Evolutionary conservation across 2,888 invertebrate genomes (phyloP).

Genomic region (Emmelina monodactyla): DNA sequence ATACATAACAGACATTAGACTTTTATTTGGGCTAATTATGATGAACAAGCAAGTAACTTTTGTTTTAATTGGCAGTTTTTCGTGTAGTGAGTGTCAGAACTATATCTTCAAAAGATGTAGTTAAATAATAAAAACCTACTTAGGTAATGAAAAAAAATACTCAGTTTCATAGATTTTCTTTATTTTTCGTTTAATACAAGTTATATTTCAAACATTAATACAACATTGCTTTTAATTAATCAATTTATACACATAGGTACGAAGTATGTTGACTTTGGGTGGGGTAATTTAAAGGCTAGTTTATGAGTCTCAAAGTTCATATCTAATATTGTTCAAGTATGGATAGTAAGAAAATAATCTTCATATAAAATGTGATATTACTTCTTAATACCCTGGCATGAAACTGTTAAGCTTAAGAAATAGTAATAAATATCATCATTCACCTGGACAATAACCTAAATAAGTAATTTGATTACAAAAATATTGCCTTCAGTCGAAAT

Average conservation of each 20-base stretch:
- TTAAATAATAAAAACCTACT: no score
- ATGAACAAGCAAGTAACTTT: no score
- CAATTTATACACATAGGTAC: constrained; percentile 1
- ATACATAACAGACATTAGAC: no score
- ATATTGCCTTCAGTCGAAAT: constrained; percentile 36
- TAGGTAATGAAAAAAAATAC: no score
- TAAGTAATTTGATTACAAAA: constrained; percentile 28
- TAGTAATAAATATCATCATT: constrained; percentile 13
- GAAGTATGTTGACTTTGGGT: constrained; percentile 15
- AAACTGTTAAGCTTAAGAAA: not conserved
- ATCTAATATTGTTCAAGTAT: constrained; percentile 10
- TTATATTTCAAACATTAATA: constrained; percentile 6
- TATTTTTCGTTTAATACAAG: constrained; percentile 12
- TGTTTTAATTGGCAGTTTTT: no score
- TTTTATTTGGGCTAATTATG: no score
- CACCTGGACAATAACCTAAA: constrained; percentile 19
- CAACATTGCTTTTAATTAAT: constrained; percentile 6
- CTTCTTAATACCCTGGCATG: constrained; percentile 4
- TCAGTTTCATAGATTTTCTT: constrained; percentile 5
- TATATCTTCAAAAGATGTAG: no score
- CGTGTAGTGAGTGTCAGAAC: no score
- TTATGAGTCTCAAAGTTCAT: constrained; percentile 10
- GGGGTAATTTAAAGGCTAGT: constrained; percentile 11
- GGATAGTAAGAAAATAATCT: constrained; percentile 12
- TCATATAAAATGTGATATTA: no score